Evolutionary conservation across 2,113 vertebrate genomes (phyloP).

Genomic region (Lutjanus erythropterus): DNA sequence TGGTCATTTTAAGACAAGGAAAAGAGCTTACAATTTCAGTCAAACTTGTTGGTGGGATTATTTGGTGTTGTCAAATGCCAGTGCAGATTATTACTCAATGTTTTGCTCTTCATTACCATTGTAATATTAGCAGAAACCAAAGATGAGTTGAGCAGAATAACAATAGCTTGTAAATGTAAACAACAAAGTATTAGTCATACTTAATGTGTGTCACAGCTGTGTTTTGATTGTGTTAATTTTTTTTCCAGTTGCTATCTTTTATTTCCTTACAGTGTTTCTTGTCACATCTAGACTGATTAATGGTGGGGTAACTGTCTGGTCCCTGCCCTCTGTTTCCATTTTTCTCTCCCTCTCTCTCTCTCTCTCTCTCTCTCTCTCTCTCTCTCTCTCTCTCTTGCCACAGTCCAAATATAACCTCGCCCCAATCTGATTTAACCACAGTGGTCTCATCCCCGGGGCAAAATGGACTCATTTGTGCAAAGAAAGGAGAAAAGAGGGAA

Average conservation of each 20-base stretch:
- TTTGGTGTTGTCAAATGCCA: neutral
- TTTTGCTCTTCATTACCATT: neutral
- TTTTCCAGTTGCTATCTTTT: neutral
- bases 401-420: slow-evolving; percentile 81
- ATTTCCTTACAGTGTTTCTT: neutral
- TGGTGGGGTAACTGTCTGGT: slow-evolving; percentile 1
- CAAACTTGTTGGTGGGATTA: neutral
- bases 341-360: neutral
- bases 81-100: neutral
- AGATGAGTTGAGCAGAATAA: neutral
- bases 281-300: neutral
- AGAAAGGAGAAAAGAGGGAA: slow-evolving; percentile 40
- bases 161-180: neutral
- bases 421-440: slow-evolving; percentile 75
- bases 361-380: neutral
- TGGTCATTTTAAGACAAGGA: neutral
- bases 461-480: slow-evolving; percentile 72
- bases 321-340: neutral
- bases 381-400: slow-evolving; percentile 4
- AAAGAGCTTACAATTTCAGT: neutral
- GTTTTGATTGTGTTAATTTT: neutral
- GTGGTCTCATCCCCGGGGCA: slow-evolving; percentile 63
- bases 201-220: neutral
- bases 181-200: neutral
- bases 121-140: neutral